A percentile compares a stretch with the other conserved stretches of the same genome.
Conservation (phyloP, 2,797 vertebrate species). For the Spheniscus humboldti region DNA sequence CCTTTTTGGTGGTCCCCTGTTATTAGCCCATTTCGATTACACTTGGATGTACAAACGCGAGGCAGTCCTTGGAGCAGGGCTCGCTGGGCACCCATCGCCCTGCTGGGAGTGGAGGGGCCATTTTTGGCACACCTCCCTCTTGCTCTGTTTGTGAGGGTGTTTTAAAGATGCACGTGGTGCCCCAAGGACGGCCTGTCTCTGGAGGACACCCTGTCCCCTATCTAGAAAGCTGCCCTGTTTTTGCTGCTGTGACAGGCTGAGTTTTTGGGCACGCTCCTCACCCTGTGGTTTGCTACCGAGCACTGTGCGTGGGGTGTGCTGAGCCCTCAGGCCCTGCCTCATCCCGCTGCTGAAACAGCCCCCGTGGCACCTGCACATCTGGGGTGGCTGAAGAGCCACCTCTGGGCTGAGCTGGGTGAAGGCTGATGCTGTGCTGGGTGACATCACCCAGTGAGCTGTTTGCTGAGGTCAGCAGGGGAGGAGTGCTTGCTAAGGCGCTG, state of each 20-base stretch:
- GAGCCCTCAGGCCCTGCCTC: background rate
- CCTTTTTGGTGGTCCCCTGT: background rate
- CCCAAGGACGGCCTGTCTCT: background rate
- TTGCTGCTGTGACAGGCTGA: background rate
- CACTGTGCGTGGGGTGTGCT: fast-evolving
- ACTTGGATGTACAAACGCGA: background rate
- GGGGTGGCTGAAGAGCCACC: background rate
- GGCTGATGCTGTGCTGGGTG: background rate
- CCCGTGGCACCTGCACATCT: background rate
- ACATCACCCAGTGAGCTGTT: background rate
- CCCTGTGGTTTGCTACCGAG: fast-evolving
- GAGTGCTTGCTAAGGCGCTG: no score
- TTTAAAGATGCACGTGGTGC: background rate
- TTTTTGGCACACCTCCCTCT: background rate
- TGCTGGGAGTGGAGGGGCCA: background rate
- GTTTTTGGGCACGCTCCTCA: background rate
- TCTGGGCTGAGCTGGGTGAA: background rate
- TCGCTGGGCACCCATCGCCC: background rate
- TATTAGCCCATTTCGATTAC: background rate
- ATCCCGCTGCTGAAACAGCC: fast-evolving
- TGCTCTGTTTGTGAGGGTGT: background rate
- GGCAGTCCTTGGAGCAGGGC: background rate
- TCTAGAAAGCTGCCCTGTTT: background rate
- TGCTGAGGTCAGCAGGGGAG: background rate
- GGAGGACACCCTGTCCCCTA: background rate